phyloP scores from a whole-genome alignment of 2,888 invertebrate genomes.

The Amphimallon solstitiale region DNA sequence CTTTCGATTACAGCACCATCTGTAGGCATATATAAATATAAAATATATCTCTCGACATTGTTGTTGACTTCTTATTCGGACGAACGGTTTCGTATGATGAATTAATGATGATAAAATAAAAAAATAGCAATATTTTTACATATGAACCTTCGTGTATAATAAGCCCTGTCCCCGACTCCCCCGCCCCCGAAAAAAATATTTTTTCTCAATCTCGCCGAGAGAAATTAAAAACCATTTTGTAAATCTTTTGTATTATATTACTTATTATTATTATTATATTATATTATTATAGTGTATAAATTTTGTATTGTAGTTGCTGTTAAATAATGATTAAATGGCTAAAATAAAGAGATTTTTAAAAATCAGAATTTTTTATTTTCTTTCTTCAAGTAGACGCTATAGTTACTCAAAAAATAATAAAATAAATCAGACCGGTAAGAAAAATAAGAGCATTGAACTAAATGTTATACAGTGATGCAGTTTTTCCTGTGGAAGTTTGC shows the following conservation, averaged over 20 bases:
- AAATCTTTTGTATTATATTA: slow-evolving; percentile 65
- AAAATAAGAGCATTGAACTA: neutral
- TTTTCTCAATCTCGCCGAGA: slow-evolving; percentile 29
- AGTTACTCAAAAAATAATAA: too few species aligned
- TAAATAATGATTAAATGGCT: slow-evolving; percentile 77
- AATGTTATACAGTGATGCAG: too few species aligned
- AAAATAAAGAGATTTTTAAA: slow-evolving; percentile 73
- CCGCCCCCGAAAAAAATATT: slow-evolving; percentile 35
- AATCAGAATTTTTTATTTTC: slow-evolving; percentile 16
- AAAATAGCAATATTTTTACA: slow-evolving; percentile 66
- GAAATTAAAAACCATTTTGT: slow-evolving; percentile 52
- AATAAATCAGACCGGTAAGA: neutral
- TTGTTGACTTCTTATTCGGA: slow-evolving; percentile 54
- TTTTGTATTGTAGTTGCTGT: slow-evolving; percentile 81
- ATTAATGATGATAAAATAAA: slow-evolving; percentile 54
- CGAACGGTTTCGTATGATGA: slow-evolving; percentile 52
- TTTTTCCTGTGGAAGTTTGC: too few species aligned
- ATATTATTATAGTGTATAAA: slow-evolving; percentile 74
- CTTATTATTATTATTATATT: slow-evolving; percentile 57
- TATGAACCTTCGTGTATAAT: slow-evolving; percentile 63
- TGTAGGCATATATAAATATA: slow-evolving; percentile 3
- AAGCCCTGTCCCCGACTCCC: slow-evolving; percentile 55
- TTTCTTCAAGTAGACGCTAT: too few species aligned
- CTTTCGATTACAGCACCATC: slow-evolving; percentile 24
- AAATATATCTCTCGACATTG: slow-evolving; percentile 27